Percentiles rank a stretch among this genome's conserved stretches.
Conservation (phyloP, 2,888 invertebrate genomes). For the Folsomia candida region DNA sequence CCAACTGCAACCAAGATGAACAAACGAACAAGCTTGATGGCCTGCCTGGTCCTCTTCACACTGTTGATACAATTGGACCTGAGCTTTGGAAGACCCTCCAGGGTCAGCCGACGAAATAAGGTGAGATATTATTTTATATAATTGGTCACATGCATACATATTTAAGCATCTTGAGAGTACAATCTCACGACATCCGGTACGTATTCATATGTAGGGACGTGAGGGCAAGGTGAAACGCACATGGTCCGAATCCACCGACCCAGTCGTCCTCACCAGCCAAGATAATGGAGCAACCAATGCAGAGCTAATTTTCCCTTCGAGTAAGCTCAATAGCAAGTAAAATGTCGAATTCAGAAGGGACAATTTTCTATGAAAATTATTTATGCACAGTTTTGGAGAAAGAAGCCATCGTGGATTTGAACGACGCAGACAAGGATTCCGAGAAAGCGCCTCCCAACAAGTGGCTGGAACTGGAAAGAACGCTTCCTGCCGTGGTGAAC, state of each 20-base stretch:
- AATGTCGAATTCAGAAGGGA: too few relatives aligned
- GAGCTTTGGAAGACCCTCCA: conserved; percentile 11
- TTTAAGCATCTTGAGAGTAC: too few relatives aligned
- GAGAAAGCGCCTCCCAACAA: conserved; percentile 12
- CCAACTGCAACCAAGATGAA: conserved; percentile 8
- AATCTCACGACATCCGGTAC: too few relatives aligned
- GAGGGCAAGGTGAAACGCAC: neutral
- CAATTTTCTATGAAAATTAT: too few relatives aligned
- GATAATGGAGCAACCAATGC: neutral
- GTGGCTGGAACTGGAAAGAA: conserved; percentile 46
- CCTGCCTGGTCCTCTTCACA: neutral
- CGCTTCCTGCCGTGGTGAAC: conserved; percentile 30
- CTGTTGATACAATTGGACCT: conserved; percentile 15
- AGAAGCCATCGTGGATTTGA: neutral
- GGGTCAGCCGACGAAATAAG: neutral
- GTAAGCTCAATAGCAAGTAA: too few relatives aligned
- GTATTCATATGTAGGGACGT: too few relatives aligned
- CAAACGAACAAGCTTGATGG: conserved; percentile 7
- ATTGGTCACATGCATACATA: too few relatives aligned
- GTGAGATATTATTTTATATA: too few relatives aligned
- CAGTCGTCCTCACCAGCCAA: neutral
- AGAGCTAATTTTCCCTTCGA: neutral
- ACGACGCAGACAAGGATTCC: neutral
- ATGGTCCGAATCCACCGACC: neutral
- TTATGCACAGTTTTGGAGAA: neutral